These are phyloP conservation scores for Plumapathes pennacea DNA, from an alignment of 92 coral and sea anemone species.

Conservation along the genomic window DNA sequence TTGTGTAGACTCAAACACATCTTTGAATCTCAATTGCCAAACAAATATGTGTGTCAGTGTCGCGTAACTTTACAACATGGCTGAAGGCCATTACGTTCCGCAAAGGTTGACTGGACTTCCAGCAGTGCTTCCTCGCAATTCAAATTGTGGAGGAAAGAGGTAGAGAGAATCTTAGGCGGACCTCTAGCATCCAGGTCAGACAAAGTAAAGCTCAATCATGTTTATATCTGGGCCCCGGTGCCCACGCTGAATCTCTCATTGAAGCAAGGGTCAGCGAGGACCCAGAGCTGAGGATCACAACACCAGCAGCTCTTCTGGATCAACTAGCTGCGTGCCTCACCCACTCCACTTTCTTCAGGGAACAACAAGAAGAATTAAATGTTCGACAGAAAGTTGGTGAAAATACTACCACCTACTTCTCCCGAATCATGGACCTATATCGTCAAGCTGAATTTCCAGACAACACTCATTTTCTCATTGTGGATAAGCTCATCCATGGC, in stretches of 20 bases:
- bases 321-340: conserved; percentile 64
- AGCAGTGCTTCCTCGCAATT: conserved; percentile 52
- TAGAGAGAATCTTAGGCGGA: conserved; percentile 50
- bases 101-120: conserved; percentile 72
- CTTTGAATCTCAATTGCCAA: no score
- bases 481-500: conserved; percentile 49
- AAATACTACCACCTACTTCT: conserved; percentile 50
- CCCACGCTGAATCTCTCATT: conserved; percentile 61
- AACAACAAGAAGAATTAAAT: conserved; percentile 46
- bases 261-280: conserved; percentile 54
- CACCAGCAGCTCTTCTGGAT: conserved; percentile 36
- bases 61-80: conserved; percentile 58
- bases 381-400: conserved; percentile 32
- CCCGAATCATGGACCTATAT: conserved; percentile 48
- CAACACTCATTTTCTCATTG: conserved; percentile 33
- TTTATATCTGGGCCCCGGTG: conserved; percentile 71
- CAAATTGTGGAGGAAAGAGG: conserved; percentile 65
- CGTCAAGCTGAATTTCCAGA: conserved; percentile 48
- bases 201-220: conserved; percentile 50
- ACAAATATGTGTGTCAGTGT: no score
- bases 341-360: conserved; percentile 57
- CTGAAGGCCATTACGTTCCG: conserved; percentile 53
- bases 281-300: conserved; percentile 14
- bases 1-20: conserved; percentile 39
- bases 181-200: conserved; percentile 60